phyloP scores from a whole-genome alignment of 2,113 vertebrate species.

The Emydura subglobosa region DNA sequence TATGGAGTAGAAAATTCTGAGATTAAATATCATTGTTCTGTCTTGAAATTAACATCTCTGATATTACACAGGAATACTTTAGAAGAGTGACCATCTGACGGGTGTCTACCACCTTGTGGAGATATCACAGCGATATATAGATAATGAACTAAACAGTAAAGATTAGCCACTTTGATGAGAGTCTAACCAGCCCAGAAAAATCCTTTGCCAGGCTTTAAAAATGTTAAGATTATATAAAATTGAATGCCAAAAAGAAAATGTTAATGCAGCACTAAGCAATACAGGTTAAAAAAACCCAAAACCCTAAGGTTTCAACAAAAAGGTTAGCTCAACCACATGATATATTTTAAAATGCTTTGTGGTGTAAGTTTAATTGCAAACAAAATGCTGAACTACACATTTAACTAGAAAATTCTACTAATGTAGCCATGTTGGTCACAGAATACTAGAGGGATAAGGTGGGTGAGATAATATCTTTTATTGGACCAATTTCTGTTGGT shows the following conservation, averaged over 20 bases:
- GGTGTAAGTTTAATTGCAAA: not conserved
- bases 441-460: not conserved
- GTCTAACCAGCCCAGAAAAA: conserved; percentile 4
- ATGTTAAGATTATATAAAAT: conserved; percentile 28
- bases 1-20: conserved; percentile 33
- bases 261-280: not conserved
- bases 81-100: conserved; percentile 18
- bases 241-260: not conserved
- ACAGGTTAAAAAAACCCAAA: not conserved
- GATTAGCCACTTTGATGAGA: conserved; percentile 49
- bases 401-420: not conserved
- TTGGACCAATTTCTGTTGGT: not conserved
- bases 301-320: not conserved
- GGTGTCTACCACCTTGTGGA: conserved; percentile 9
- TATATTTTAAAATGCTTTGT: not conserved
- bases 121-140: not conserved
- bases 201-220: conserved; percentile 1
- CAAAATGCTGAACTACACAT: not conserved
- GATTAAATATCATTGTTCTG: not conserved
- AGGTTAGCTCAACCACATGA: not conserved
- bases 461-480: not conserved
- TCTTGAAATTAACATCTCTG: conserved; percentile 51
- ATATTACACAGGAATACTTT: conserved; percentile 8
- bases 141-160: conserved; percentile 37
- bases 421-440: not conserved